These are phyloP conservation scores for Drosophila kohkoa DNA, from an alignment of 1,140 invertebrate genomes.

Conservation along the genomic window DNA sequence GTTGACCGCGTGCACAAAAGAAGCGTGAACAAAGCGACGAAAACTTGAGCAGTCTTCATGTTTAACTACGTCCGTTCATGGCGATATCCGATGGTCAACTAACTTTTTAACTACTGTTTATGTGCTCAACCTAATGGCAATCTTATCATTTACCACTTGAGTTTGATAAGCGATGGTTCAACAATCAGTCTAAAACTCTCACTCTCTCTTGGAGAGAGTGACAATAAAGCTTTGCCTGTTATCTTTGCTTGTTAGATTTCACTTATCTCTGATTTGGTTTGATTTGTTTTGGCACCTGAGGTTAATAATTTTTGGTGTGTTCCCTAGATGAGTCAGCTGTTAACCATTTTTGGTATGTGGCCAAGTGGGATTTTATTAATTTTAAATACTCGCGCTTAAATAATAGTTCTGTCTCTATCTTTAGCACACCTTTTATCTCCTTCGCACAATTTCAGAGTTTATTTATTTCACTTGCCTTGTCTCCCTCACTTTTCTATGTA, in stretches of 20 bases:
- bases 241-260: not conserved
- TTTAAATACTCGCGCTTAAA: too few relatives aligned
- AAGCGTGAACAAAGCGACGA: constrained; percentile 13
- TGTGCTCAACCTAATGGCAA: not conserved
- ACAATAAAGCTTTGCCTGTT: not conserved
- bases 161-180: not conserved
- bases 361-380: too few relatives aligned
- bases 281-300: too few relatives aligned
- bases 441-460: not conserved
- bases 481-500: not conserved
- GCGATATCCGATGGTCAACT: constrained; percentile 13
- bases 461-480: not conserved
- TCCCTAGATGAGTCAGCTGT: not conserved
- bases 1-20: not conserved
- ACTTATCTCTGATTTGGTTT: not conserved
- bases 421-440: not conserved
- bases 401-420: too few relatives aligned
- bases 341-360: not conserved
- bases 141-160: constrained; percentile 14
- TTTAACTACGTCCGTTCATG: constrained; percentile 14
- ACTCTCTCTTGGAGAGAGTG: not conserved
- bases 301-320: too few relatives aligned
- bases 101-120: not conserved
- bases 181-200: not conserved
- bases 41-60: constrained; percentile 19